A percentile compares a stretch with the other conserved stretches of the same genome.
These are phyloP conservation scores for Drosophila burlai DNA, from an alignment of 1,140 invertebrate genomes.

Conservation along the genomic window DNA sequence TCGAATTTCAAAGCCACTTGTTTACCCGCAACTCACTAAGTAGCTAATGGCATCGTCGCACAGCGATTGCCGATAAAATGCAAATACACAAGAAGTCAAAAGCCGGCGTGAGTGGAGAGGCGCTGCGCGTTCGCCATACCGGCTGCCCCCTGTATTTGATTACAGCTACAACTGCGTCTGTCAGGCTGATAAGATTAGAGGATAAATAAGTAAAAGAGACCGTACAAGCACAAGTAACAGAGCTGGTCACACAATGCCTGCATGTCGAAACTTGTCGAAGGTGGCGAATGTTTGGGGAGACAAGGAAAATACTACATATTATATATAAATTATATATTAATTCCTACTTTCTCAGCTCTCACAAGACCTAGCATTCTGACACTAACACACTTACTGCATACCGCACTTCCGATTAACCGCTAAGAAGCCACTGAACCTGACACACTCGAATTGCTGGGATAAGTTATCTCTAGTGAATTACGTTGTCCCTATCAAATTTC, in stretches of 20 bases:
- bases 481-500: conserved; percentile 71
- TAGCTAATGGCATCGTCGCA: conserved; percentile 57
- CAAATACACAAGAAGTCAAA: conserved; percentile 36
- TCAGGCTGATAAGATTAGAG: conserved; percentile 55
- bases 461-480: conserved; percentile 66
- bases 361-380: background rate
- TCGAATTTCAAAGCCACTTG: conserved; percentile 79
- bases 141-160: conserved; percentile 62
- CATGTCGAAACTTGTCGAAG: background rate
- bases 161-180: conserved; percentile 62
- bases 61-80: conserved; percentile 57
- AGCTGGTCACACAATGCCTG: background rate
- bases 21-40: conserved; percentile 56
- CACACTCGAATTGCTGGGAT: conserved; percentile 32
- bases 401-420: conserved; percentile 6
- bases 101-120: conserved; percentile 6
- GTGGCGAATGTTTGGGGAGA: background rate
- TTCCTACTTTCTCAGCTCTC: background rate
- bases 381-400: background rate
- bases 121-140: conserved; percentile 4
- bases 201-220: conserved; percentile 15
- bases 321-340: background rate
- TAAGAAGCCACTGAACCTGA: conserved; percentile 25
- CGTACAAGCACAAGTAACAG: background rate
- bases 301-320: background rate